Base-by-base conservation (phyloP, 2,888 invertebrate genomes). In the Chalcosyrphus nemorum region DNA sequence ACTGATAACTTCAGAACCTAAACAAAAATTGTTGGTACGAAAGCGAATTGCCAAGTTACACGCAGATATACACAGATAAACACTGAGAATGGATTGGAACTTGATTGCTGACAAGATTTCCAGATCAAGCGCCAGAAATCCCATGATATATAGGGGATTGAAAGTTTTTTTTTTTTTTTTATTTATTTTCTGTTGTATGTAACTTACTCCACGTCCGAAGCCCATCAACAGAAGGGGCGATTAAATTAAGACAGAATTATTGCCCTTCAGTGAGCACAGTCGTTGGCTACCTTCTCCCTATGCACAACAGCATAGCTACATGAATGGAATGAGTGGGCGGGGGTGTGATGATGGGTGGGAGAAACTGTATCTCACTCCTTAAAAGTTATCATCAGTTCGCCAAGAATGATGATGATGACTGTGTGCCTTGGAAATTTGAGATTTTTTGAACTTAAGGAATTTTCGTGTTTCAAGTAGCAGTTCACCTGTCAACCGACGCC, bases 61-160 rank as follows among this genome's bases (percentile, higher is more conserved):
- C 74, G 52, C 57, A 81, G 61, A 50, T 57, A 71, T 11, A 27
- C 54, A 57, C 13, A 61, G 68, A 77, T 71, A 80, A 80, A 59
- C 47, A 17, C 38, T n/a, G 41, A n/a, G 65, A 71, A 71, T 81
- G 71, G 71, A 76, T 81, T 72, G 71, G 52, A 76, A 59, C 65
- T 76, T 81, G 81, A 81, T 71, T 81, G 76, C 76, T 76, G 76
- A 77, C 76, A 77, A 77, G 76, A 77, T 76, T 76, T 77, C 45
- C 57, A 71, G 81, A 71, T 71, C 71, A 71, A 81, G 71, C 70
- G 65, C 63, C 71, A 71, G 32, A 71, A 81, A 81, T 81, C 77
- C 76, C 76, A 81, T 76, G 81, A 81, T 72, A 77, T 59, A 81
- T 77, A 56, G 35, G 17, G 45, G 45, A 57, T 76, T 71, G 43